Evolutionary conservation across 2,113 vertebrate species (phyloP).

Genomic region (Podarcis raffonei): DNA sequence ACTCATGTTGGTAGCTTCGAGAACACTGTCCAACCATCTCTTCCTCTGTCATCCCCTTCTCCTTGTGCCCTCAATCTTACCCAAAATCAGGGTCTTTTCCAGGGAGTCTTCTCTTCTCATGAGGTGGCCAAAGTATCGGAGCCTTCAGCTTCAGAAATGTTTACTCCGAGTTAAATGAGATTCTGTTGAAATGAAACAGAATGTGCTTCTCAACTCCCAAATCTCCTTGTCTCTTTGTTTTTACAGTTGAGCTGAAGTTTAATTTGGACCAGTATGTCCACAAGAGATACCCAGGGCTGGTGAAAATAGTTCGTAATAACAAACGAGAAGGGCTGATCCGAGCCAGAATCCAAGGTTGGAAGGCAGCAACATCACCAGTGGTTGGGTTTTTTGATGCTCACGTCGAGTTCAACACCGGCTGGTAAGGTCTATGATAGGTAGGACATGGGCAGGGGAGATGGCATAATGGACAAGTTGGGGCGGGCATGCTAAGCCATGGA

Average conservation of each 20-base stretch:
- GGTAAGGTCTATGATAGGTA: slow-evolving; percentile 78
- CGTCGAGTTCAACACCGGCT: slow-evolving; percentile 95
- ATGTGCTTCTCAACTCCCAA: no score
- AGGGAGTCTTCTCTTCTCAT: no score
- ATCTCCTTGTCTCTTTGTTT: not conserved
- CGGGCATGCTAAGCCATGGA: no score
- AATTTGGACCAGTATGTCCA: slow-evolving; percentile 95
- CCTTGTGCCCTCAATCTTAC: no score
- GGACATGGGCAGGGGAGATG: not conserved
- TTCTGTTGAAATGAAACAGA: accelerated
- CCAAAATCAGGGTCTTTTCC: no score
- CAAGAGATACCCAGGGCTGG: slow-evolving; percentile 92
- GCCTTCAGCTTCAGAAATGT: not conserved
- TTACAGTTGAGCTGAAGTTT: slow-evolving; percentile 92
- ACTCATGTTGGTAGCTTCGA: no score
- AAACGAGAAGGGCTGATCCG: slow-evolving; percentile 94
- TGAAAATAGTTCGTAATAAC: slow-evolving; percentile 94
- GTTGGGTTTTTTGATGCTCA: slow-evolving; percentile 98
- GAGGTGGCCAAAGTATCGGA: no score
- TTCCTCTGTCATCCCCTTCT: no score
- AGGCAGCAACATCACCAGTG: slow-evolving; percentile 86
- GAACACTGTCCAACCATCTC: no score
- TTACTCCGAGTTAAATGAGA: not conserved
- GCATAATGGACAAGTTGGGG: no score
- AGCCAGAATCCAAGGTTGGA: slow-evolving; percentile 97